Conservation (phyloP, 2,113 vertebrate species). For the Agelaius tricolor region DNA sequence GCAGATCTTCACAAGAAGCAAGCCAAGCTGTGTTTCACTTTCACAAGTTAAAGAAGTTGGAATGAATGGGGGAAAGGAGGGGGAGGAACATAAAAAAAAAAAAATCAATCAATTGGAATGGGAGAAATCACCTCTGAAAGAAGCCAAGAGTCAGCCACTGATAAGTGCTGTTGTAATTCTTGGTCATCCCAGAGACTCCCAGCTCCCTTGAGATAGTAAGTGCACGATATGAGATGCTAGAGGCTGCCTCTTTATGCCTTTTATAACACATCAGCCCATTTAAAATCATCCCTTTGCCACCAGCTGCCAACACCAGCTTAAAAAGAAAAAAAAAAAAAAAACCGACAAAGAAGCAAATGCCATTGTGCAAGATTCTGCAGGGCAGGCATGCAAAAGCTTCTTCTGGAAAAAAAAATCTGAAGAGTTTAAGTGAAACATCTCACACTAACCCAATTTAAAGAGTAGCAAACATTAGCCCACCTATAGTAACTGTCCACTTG, state of each 20-base stretch:
- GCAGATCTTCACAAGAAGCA: neutral
- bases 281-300: neutral
- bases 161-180: neutral
- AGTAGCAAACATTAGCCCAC: neutral
- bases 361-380: neutral
- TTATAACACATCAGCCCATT: neutral
- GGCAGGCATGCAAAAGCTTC: neutral
- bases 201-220: neutral
- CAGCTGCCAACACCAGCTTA: neutral
- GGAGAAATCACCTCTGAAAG: neutral
- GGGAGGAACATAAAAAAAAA: neutral
- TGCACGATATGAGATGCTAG: neutral
- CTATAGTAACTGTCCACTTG: neutral
- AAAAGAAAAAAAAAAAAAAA: neutral
- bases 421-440: neutral
- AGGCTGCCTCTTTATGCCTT: neutral
- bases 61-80: neutral
- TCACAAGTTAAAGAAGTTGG: slow-evolving; percentile 6
- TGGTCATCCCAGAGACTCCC: neutral
- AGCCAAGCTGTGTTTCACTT: slow-evolving; percentile 9
- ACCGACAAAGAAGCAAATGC: neutral
- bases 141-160: neutral
- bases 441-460: neutral
- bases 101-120: neutral
- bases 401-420: neutral